These are phyloP conservation scores for Epinotia ramella DNA, from an alignment of 2,888 invertebrate genomes.

Conservation along the genomic window DNA sequence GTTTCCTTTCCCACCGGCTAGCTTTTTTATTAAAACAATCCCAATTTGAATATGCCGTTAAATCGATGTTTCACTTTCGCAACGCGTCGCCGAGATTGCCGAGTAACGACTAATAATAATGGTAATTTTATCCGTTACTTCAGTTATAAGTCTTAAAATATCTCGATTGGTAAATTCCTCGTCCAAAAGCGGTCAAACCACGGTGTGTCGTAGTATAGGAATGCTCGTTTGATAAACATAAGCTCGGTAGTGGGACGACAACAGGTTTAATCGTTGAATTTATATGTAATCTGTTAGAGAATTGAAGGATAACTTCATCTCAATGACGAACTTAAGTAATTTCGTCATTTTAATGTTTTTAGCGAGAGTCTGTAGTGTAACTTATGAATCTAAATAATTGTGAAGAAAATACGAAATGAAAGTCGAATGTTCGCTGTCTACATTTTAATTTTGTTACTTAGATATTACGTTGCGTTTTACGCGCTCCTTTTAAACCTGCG, in stretches of 20 bases:
- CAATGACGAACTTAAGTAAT: conserved; percentile 11
- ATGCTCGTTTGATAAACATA: conserved; percentile 48
- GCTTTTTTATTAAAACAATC: conserved; percentile 52
- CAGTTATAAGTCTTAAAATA: conserved; percentile 39
- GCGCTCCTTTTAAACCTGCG: conserved; percentile 7
- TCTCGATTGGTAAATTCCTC: conserved; percentile 28
- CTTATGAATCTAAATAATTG: conserved; percentile 16
- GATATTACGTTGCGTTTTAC: conserved; percentile 10
- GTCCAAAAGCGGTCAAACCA: conserved; percentile 41
- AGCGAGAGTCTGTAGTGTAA: conserved; percentile 17
- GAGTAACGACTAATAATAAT: conserved; percentile 39
- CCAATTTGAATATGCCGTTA: conserved; percentile 47
- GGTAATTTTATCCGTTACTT: conserved; percentile 29
- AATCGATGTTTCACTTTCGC: conserved; percentile 60
- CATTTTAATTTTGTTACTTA: conserved; percentile 27
- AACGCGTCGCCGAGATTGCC: conserved; percentile 49
- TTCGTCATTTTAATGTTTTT: neutral
- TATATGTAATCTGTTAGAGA: conserved; percentile 25
- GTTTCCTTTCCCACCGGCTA: conserved; percentile 68
- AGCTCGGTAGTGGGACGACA: conserved; percentile 47
- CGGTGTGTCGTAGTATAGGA: conserved; percentile 43
- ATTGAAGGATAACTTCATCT: conserved; percentile 38
- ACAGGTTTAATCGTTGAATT: conserved; percentile 45
- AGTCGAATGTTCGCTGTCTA: conserved; percentile 22
- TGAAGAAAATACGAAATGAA: conserved; percentile 40